phyloP scores from a whole-genome alignment of 1,140 invertebrate species.

The Andrena cerasifolii region DNA sequence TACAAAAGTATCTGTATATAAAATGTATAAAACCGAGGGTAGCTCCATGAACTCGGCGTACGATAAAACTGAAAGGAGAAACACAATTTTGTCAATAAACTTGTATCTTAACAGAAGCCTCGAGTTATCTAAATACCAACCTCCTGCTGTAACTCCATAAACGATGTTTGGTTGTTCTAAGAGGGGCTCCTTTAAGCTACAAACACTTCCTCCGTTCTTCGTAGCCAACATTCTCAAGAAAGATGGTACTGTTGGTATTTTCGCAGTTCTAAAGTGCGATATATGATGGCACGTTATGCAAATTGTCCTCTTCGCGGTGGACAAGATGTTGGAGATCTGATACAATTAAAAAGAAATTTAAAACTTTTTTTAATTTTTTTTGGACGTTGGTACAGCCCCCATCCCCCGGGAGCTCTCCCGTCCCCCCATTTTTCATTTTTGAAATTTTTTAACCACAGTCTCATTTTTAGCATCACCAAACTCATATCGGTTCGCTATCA shows the following conservation, averaged over 20 bases:
- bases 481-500: no score
- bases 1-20: slow-evolving; percentile 75
- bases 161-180: slow-evolving; percentile 79
- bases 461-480: no score
- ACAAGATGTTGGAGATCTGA: slow-evolving; percentile 73
- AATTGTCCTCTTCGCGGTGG: slow-evolving; percentile 65
- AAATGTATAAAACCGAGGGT: slow-evolving; percentile 71
- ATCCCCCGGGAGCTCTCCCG: no score
- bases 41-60: slow-evolving; percentile 73
- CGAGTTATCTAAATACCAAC: slow-evolving; percentile 62
- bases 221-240: slow-evolving; percentile 72
- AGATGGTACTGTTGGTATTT: slow-evolving; percentile 60
- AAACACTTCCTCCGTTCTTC: slow-evolving; percentile 53
- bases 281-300: slow-evolving; percentile 70
- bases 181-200: slow-evolving; percentile 47
- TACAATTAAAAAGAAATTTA: slow-evolving; percentile 40
- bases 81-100: slow-evolving; percentile 23
- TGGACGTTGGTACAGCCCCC: no score
- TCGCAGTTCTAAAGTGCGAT: slow-evolving; percentile 70
- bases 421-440: no score
- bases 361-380: slow-evolving; percentile 22
- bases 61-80: slow-evolving; percentile 72
- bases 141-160: slow-evolving; percentile 76
- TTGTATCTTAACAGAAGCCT: background rate
- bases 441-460: no score